phyloP scores from a whole-genome alignment of 2,797 vertebrate genomes.

The Danio albolineatus region DNA sequence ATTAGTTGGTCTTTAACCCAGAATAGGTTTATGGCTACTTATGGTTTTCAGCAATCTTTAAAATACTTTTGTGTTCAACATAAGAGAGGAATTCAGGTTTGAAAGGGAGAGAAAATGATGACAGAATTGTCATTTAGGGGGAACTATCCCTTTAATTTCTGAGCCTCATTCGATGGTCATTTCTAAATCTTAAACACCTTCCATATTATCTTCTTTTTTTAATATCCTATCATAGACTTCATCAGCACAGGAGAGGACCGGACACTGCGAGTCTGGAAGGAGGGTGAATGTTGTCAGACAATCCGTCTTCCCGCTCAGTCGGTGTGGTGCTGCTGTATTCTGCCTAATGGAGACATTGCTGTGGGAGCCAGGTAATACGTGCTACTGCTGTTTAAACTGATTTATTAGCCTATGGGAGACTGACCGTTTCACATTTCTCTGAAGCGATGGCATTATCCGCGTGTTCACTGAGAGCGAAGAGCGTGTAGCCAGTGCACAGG shows the following conservation, averaged over 20 bases:
- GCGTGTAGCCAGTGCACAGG: slow-evolving; percentile 85
- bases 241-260: slow-evolving; percentile 94
- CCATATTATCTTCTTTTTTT: background rate
- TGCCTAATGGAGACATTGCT: slow-evolving; percentile 92
- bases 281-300: slow-evolving; percentile 91
- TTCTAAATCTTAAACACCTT: background rate
- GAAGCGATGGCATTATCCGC: slow-evolving; percentile 93
- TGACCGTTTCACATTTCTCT: slow-evolving; percentile 11
- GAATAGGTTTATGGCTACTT: too few species aligned
- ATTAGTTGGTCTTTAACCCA: too few species aligned
- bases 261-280: slow-evolving; percentile 91
- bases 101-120: too few species aligned
- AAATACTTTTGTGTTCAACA: too few species aligned
- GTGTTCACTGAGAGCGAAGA: slow-evolving; percentile 91
- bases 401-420: background rate
- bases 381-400: background rate
- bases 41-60: too few species aligned
- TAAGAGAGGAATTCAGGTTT: too few species aligned
- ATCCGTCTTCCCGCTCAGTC: slow-evolving; percentile 95
- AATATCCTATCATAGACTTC: slow-evolving; percentile 81
- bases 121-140: too few species aligned
- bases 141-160: too few species aligned
- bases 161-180: too few species aligned
- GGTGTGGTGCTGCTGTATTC: slow-evolving; percentile 94
- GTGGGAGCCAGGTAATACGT: slow-evolving; percentile 91